These are phyloP conservation scores for Ciconia nigra DNA, from an alignment of 2,797 vertebrate species.

Conservation along the genomic window DNA sequence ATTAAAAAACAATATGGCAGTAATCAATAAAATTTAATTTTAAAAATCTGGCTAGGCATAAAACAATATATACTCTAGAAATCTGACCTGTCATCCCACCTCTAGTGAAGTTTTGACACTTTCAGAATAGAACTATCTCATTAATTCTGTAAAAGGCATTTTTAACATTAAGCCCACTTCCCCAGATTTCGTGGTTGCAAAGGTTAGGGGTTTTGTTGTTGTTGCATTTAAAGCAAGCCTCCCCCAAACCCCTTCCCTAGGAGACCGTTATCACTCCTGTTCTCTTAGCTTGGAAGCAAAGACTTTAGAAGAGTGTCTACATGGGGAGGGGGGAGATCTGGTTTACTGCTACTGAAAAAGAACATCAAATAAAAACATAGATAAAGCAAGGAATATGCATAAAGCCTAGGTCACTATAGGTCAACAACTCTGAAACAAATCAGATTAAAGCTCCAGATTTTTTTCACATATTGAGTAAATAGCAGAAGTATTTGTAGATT, in stretches of 20 bases:
- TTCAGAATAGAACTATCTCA: background rate
- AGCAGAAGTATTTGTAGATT: background rate
- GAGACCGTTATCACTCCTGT: background rate
- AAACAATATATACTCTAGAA: background rate
- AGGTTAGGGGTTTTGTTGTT: background rate
- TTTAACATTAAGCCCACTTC: background rate
- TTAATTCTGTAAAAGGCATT: background rate
- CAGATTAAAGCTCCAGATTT: background rate
- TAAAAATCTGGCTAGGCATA: background rate
- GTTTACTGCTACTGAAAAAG: background rate
- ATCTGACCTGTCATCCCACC: background rate
- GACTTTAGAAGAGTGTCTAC: background rate
- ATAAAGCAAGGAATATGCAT: background rate
- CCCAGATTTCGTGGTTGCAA: background rate
- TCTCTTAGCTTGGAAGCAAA: background rate
- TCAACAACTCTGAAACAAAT: background rate
- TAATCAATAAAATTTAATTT: too few relatives aligned
- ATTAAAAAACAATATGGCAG: too few relatives aligned
- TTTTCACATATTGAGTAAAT: background rate
- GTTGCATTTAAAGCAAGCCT: background rate
- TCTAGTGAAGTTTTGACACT: background rate
- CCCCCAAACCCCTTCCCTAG: background rate
- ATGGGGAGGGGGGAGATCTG: background rate
- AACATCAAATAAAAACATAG: background rate
- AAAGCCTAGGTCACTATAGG: background rate